These are phyloP conservation scores for Euplexia lucipara DNA, from an alignment of 2,888 invertebrate species.

Conservation along the genomic window DNA sequence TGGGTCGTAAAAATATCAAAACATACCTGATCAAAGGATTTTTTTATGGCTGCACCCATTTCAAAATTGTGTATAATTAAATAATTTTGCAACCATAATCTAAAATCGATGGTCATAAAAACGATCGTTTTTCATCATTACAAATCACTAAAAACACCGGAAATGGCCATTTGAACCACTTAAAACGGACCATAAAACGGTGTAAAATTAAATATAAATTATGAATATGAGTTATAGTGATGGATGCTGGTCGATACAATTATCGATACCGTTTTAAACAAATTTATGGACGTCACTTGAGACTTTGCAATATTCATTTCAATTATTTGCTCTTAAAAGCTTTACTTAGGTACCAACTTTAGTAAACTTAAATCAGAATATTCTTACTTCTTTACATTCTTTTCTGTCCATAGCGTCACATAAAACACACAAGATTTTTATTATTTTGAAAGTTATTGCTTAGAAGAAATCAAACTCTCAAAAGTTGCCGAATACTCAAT, in stretches of 20 bases:
- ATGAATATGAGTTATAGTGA: constrained; percentile 59
- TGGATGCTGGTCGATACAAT: constrained; percentile 39
- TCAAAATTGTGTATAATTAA: constrained; percentile 52
- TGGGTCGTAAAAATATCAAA: constrained; percentile 20
- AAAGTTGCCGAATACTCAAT: no score
- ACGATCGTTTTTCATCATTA: constrained; percentile 58
- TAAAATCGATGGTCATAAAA: constrained; percentile 61
- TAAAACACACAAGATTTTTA: no score
- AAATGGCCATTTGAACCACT: constrained; percentile 66
- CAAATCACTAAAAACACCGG: constrained; percentile 62
- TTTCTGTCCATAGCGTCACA: no score
- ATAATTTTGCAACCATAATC: constrained; percentile 62
- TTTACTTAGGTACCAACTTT: neutral
- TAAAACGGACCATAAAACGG: constrained; percentile 65
- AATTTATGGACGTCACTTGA: neutral
- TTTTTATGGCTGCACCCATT: constrained; percentile 39
- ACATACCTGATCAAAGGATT: constrained; percentile 3
- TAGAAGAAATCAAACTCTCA: no score
- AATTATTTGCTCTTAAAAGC: neutral
- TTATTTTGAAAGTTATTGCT: no score
- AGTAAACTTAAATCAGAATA: neutral
- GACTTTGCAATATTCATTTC: neutral
- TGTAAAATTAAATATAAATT: constrained; percentile 70
- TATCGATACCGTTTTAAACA: constrained; percentile 14
- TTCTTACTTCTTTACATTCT: neutral